Evolutionary conservation across 1,140 invertebrate species (phyloP).

Genomic region (Drosophila pandora): DNA sequence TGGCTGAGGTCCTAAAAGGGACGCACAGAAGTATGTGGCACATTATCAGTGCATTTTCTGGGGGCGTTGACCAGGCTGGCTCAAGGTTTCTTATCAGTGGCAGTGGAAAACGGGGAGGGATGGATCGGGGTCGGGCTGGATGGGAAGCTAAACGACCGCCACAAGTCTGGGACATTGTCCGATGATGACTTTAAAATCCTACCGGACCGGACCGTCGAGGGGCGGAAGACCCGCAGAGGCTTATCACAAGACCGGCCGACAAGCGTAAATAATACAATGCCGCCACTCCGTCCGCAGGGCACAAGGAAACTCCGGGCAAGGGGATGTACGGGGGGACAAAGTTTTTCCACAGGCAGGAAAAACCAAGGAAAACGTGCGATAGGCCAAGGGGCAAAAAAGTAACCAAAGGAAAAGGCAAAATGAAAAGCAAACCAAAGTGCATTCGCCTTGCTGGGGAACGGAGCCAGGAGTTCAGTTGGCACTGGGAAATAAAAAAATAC

Average conservation of each 20-base stretch:
- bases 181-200: conserved; percentile 68
- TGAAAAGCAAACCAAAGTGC: conserved; percentile 76
- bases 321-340: conserved; percentile 11
- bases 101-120: neutral
- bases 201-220: conserved; percentile 42
- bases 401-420: conserved; percentile 28
- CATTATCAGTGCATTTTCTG: conserved; percentile 50
- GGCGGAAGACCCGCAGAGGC: conserved; percentile 71
- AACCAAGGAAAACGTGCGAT: conserved; percentile 36
- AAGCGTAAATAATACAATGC: conserved; percentile 60
- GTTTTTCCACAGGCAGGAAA: conserved; percentile 22
- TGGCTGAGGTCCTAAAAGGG: conserved; percentile 33
- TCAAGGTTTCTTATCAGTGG: conserved; percentile 55
- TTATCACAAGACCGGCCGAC: conserved; percentile 56
- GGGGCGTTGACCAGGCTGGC: conserved; percentile 65
- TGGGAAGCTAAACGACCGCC: conserved; percentile 14
- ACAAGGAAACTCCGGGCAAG: conserved; percentile 32
- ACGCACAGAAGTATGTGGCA: neutral
- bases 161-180: conserved; percentile 61
- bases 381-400: conserved; percentile 34
- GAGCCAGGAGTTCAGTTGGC: conserved; percentile 44
- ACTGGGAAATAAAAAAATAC: neutral
- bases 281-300: neutral
- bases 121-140: neutral
- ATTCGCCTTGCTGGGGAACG: conserved; percentile 57